Evolutionary conservation across 1,140 invertebrate species (phyloP), one percentile per base, ranked within the genome.

Genomic region (Drosophila ironensis): DNA sequence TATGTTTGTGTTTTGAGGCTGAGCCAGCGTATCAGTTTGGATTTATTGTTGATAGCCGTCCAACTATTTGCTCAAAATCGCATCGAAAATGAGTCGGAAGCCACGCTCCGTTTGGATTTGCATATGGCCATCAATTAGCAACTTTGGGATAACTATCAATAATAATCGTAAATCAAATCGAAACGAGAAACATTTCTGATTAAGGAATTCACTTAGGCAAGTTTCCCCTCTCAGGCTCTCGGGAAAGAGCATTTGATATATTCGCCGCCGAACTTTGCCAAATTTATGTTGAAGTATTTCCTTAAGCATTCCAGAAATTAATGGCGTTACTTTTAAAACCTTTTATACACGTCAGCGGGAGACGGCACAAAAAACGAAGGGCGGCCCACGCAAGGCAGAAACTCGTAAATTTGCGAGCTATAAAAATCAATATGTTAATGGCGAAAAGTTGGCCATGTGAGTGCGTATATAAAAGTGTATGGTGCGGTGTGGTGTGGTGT

Each of bases 371-470:
- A 37, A 30, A 25, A 22, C 11, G 7, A 42, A 12, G 4, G 11
- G 35, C 53, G 38, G 67, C 47, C 71, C 61, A 72, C 67, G 60
- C 72, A 72, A 59, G 61, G 61, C 69, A 68, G 19, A 52, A 48
- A 44, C 69, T 78, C 80, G 80, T 84, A 84, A 86, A 86, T 84
- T 78, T 86, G 70, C 75, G 60, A 67, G 80, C 80, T 76, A 86
- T 84, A 84, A 84, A 84, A 84, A 84, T 84, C 78, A 84, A 84
- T 84, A 84, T 84, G 78, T 84, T 86, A 86, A 84, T 84, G 73
- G 70, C 64, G 50, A 56, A 74, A 86, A 80, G 48, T 80, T 80
- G 60, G 45, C 47, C 68, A 80, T 53, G 30, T 25, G 46, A 25
- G 35, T 22, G 11, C 5, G 19, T 28, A 7, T n/a, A 37, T 38